Evolutionary conservation across 2,113 vertebrate genomes (phyloP).

Genomic region (Ginglymostoma cirratum): DNA sequence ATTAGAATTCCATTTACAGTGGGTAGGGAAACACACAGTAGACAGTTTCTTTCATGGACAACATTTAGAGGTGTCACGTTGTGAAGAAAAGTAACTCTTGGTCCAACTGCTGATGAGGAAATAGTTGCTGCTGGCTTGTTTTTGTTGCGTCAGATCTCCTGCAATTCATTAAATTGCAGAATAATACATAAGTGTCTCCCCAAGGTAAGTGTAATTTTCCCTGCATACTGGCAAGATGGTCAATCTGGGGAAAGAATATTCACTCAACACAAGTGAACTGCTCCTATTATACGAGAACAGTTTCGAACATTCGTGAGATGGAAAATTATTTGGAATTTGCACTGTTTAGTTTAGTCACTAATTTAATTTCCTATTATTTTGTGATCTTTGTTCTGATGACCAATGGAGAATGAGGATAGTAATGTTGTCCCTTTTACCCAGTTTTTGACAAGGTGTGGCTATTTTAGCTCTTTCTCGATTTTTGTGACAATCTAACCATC

Average conservation of each 20-base stretch:
- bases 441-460: background rate
- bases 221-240: background rate
- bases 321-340: background rate
- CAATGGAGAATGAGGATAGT: background rate
- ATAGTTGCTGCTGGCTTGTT: background rate
- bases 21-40: background rate
- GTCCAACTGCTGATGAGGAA: background rate
- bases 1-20: background rate
- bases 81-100: background rate
- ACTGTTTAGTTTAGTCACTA: background rate
- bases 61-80: background rate
- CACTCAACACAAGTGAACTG: background rate
- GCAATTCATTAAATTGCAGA: background rate
- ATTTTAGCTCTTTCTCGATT: background rate
- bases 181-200: background rate
- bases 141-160: background rate
- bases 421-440: background rate
- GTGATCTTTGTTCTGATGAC: background rate
- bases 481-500: too few species aligned
- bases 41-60: background rate
- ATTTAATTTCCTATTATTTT: background rate
- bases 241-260: background rate
- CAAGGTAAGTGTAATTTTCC: background rate
- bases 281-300: too few species aligned
- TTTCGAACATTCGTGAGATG: background rate